phyloP scores from a whole-genome alignment of 2,888 invertebrate species.

The Drosophila histrio region DNA sequence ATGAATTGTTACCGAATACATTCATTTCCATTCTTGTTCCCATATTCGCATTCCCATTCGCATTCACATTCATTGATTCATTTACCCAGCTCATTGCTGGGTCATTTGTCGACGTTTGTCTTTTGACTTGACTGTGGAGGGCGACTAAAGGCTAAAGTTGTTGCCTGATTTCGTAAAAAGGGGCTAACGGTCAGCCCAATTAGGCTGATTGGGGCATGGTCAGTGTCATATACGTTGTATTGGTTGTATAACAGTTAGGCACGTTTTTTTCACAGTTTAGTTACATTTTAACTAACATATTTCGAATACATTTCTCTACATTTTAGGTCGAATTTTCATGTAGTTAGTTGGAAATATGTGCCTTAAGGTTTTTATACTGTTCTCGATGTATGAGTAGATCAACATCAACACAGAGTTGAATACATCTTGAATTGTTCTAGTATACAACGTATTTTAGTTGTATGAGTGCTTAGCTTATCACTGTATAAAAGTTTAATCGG shows the following conservation, averaged over 20 bases:
- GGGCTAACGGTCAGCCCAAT: constrained; percentile 59
- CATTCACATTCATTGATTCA: constrained; percentile 62
- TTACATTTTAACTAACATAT: too few relatives aligned
- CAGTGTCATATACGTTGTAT: constrained; percentile 44
- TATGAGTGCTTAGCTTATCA: too few relatives aligned
- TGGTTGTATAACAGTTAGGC: neutral
- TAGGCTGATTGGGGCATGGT: constrained; percentile 63
- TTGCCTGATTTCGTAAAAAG: constrained; percentile 35
- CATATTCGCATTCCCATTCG: constrained; percentile 34
- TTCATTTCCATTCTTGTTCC: constrained; percentile 56
- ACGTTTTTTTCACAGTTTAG: too few relatives aligned
- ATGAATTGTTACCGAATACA: constrained; percentile 79
- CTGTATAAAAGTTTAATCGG: too few relatives aligned
- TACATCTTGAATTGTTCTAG: too few relatives aligned
- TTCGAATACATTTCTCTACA: too few relatives aligned
- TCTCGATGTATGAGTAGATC: too few relatives aligned
- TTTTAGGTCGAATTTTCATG: too few relatives aligned
- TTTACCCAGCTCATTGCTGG: constrained; percentile 67
- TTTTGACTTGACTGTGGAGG: constrained; percentile 54
- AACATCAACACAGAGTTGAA: too few relatives aligned
- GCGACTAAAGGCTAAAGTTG: constrained; percentile 10
- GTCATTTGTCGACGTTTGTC: constrained; percentile 77
- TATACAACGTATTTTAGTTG: too few relatives aligned
- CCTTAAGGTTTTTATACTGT: too few relatives aligned
- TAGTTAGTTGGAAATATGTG: too few relatives aligned